A percentile compares a stretch with the other conserved stretches of the same genome.
phyloP scores from a whole-genome alignment of 64 coral and sea anemone species.

The Porites australiensis region DNA sequence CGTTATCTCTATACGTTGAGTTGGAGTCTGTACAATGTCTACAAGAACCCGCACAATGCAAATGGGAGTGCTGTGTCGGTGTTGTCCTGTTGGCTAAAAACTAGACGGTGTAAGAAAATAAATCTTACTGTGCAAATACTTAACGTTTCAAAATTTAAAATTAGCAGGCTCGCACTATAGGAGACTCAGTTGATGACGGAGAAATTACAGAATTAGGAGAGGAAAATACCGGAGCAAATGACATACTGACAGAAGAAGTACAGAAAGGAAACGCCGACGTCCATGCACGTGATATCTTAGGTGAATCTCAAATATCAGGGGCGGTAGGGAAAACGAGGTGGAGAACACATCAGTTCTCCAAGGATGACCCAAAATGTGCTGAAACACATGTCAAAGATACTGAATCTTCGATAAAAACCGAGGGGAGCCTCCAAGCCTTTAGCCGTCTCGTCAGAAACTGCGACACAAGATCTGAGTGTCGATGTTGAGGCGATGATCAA shows the following conservation, averaged over 20 bases:
- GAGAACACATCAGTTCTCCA: background rate
- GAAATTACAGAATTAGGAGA: background rate
- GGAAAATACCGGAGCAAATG: background rate
- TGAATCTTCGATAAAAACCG: too few species aligned
- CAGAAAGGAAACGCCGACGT: background rate
- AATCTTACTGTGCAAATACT: background rate
- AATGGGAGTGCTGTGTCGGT: slow-evolving; percentile 56
- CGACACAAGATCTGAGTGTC: background rate
- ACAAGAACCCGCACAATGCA: slow-evolving; percentile 63
- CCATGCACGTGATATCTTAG: background rate
- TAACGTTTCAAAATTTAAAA: background rate
- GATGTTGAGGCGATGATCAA: background rate
- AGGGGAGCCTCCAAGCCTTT: too few species aligned
- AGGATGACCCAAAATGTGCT: background rate
- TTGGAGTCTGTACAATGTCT: slow-evolving; percentile 5
- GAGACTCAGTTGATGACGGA: too few species aligned
- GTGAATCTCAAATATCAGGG: background rate
- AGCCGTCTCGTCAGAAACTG: background rate
- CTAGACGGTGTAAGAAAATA: background rate
- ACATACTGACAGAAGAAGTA: background rate
- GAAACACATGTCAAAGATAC: background rate
- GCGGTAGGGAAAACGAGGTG: background rate
- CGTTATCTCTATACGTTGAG: slow-evolving; percentile 47
- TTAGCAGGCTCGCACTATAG: background rate
- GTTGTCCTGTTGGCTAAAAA: slow-evolving; percentile 35